phyloP scores from a whole-genome alignment of 2,797 vertebrate species.

The Eulemur rubriventer region DNA sequence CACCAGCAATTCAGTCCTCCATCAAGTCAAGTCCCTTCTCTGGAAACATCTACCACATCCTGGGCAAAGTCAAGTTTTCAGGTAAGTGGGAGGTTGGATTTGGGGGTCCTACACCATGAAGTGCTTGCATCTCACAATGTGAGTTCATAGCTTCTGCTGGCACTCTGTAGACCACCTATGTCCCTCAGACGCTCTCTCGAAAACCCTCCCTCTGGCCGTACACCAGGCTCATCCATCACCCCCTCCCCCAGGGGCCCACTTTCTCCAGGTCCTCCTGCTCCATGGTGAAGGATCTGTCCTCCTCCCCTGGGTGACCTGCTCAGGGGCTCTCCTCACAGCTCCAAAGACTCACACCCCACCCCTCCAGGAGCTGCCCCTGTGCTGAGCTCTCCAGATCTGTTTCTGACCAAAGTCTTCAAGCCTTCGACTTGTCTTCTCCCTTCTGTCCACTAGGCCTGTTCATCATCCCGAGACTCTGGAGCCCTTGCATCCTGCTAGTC shows the following conservation, averaged over 20 bases:
- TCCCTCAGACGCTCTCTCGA: too few relatives aligned
- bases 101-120: neutral
- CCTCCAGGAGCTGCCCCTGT: neutral
- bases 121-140: neutral
- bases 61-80: conserved; percentile 94
- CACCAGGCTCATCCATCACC: neutral
- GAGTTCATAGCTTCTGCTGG: neutral
- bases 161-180: neutral
- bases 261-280: neutral
- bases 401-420: neutral
- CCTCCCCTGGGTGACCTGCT: neutral
- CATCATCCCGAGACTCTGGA: neutral
- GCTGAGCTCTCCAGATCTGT: neutral
- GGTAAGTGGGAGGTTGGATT: conserved; percentile 85
- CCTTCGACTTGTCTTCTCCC: neutral
- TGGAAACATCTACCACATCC: conserved; percentile 96
- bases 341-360: neutral
- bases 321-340: neutral
- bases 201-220: neutral
- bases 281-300: neutral
- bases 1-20: conserved; percentile 91
- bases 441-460: neutral
- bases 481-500: neutral
- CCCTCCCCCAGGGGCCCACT: neutral
- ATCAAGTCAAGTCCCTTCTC: conserved; percentile 92